These are phyloP conservation scores for Actinostola sp. DNA, from an alignment of 92 coral and sea anemone genomes.

Conservation along the genomic window DNA sequence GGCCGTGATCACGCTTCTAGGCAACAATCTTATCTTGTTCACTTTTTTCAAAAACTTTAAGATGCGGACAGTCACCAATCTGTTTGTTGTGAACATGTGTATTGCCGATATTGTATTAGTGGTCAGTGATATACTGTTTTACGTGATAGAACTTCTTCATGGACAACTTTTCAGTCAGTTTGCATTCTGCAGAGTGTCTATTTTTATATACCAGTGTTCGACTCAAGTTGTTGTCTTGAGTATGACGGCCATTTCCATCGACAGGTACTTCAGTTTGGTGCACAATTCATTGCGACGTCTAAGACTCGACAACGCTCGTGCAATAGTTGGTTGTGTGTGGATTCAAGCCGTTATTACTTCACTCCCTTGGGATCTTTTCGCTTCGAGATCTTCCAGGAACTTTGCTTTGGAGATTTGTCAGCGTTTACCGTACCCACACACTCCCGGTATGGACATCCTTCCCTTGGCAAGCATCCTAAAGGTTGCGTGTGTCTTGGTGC, in stretches of 20 bases:
- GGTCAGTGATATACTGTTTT: constrained; percentile 55
- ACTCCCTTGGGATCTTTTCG: constrained; percentile 58
- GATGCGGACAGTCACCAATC: constrained; percentile 75
- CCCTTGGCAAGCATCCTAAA: constrained; percentile 45
- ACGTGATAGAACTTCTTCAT: constrained; percentile 23
- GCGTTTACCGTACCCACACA: constrained; percentile 42
- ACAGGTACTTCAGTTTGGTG: constrained; percentile 62
- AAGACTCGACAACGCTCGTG: constrained; percentile 30
- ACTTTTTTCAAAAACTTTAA: constrained; percentile 65
- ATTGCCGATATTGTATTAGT: constrained; percentile 63
- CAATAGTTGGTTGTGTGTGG: constrained; percentile 61
- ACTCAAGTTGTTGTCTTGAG: constrained; percentile 62
- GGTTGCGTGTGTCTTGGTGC: constrained; percentile 46
- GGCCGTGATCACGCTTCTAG: constrained; percentile 33
- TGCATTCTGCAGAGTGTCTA: constrained; percentile 39
- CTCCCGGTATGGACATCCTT: constrained; percentile 31
- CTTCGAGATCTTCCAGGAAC: constrained; percentile 9
- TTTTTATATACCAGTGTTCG: constrained; percentile 51
- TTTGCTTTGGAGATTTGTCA: constrained; percentile 5
- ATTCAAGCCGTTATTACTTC: constrained; percentile 46
- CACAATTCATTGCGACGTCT: constrained; percentile 44
- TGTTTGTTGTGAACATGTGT: constrained; percentile 67
- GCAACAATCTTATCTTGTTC: constrained; percentile 50
- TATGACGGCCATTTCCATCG: constrained; percentile 72
- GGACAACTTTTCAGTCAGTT: constrained; percentile 22